Conservation (phyloP, 2,113 vertebrate genomes). For the Condylura cristata region DNA sequence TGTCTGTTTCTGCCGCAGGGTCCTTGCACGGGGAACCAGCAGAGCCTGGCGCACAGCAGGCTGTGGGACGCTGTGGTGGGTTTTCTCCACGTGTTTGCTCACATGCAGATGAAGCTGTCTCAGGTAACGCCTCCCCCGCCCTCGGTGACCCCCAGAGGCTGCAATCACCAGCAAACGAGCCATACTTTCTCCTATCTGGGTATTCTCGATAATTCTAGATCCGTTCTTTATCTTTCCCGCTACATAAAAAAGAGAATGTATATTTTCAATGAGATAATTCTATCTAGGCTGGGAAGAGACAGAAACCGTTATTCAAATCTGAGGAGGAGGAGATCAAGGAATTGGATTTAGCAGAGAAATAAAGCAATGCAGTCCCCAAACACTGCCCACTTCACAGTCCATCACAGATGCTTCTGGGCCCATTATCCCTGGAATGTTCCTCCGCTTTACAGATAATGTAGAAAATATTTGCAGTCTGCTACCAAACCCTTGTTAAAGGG, state of each 20-base stretch:
- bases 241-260: neutral
- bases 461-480: neutral
- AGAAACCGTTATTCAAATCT: neutral
- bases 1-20: conserved; percentile 84
- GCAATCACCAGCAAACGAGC: fast-evolving
- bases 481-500: neutral
- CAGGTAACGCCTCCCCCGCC: too few relatives aligned
- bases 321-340: neutral
- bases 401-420: neutral
- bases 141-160: too few relatives aligned
- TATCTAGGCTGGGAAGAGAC: neutral
- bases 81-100: conserved; percentile 97
- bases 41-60: conserved; percentile 96
- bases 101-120: conserved; percentile 99
- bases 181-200: neutral
- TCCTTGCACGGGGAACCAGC: conserved; percentile 97
- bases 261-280: neutral
- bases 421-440: neutral
- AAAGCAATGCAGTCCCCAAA: neutral
- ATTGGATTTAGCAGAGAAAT: neutral
- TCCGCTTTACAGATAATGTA: neutral
- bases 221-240: neutral
- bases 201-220: neutral
- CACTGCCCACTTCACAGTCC: neutral
- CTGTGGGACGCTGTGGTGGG: conserved; percentile 99